Evolutionary conservation across 2,113 vertebrate genomes (phyloP).

Genomic region (Meleagris gallopavo): DNA sequence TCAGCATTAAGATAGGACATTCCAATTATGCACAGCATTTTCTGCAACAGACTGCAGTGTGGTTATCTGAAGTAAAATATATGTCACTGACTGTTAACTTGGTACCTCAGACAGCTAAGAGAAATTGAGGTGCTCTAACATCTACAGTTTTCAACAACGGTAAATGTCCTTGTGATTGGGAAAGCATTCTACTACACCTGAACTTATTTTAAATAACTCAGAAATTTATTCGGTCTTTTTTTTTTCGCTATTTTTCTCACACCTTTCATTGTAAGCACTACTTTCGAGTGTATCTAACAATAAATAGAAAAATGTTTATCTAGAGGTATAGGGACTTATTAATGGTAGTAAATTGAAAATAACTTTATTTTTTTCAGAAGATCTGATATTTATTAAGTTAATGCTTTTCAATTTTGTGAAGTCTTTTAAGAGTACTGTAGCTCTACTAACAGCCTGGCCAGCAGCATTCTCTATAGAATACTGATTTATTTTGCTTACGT

Average conservation of each 20-base stretch:
- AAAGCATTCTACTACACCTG: neutral
- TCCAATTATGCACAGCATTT: neutral
- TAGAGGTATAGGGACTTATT: neutral
- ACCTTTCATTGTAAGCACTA: neutral
- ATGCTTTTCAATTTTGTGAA: neutral
- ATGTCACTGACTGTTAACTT: neutral
- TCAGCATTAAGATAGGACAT: neutral
- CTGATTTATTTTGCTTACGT: conserved; percentile 58
- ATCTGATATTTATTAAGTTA: neutral
- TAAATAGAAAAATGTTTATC: neutral
- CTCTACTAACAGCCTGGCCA: neutral
- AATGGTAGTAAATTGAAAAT: neutral
- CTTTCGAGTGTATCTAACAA: neutral
- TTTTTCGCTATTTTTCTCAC: neutral
- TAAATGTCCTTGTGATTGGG: neutral
- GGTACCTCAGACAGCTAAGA: neutral
- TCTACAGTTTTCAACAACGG: neutral
- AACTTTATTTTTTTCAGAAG: neutral
- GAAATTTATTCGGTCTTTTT: neutral
- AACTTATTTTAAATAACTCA: neutral
- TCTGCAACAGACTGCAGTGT: neutral
- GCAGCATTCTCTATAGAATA: neutral
- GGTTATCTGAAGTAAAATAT: neutral
- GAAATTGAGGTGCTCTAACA: neutral
- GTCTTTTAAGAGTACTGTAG: neutral